Conservation (phyloP, 2,888 invertebrate species). For the Dasysyrphus tricinctus region DNA sequence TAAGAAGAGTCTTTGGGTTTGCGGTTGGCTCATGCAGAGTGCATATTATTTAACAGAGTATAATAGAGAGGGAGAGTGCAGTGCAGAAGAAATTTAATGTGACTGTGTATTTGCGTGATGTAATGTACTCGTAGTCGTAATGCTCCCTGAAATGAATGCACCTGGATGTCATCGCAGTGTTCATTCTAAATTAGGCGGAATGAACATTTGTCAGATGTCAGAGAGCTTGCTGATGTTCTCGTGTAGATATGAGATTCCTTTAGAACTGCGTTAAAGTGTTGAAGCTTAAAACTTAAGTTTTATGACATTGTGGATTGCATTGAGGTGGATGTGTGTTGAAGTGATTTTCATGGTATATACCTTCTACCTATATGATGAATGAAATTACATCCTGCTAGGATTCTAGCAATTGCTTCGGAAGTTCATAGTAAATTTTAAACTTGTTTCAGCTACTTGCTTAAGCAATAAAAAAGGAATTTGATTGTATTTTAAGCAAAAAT, state of each 20-base stretch:
- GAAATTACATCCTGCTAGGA: conserved; percentile 6
- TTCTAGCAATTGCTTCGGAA: conserved; percentile 23
- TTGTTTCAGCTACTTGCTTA: background rate
- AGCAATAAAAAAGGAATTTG: background rate
- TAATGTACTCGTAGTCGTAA: background rate
- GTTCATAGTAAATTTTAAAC: background rate
- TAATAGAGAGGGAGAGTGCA: no score
- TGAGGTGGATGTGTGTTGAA: conserved; percentile 16
- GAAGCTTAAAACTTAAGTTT: conserved; percentile 42
- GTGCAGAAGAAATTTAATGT: conserved; percentile 1
- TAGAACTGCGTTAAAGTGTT: conserved; percentile 44
- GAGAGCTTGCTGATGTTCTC: conserved; percentile 20
- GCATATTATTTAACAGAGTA: no score
- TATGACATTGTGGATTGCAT: conserved; percentile 23
- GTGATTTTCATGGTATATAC: conserved; percentile 37
- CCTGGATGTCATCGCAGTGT: conserved; percentile 32
- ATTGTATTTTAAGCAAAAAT: background rate
- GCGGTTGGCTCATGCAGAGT: conserved; percentile 28
- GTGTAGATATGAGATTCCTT: conserved; percentile 50
- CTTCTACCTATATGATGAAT: conserved; percentile 10
- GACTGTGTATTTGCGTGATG: conserved; percentile 32
- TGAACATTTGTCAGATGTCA: conserved; percentile 68
- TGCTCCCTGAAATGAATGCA: conserved; percentile 20
- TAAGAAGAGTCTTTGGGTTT: conserved; percentile 27
- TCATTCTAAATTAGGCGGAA: conserved; percentile 58